These are phyloP conservation scores for Enteromius radiatus DNA, from an alignment of 2,797 vertebrate genomes.

Conservation along the genomic window DNA sequence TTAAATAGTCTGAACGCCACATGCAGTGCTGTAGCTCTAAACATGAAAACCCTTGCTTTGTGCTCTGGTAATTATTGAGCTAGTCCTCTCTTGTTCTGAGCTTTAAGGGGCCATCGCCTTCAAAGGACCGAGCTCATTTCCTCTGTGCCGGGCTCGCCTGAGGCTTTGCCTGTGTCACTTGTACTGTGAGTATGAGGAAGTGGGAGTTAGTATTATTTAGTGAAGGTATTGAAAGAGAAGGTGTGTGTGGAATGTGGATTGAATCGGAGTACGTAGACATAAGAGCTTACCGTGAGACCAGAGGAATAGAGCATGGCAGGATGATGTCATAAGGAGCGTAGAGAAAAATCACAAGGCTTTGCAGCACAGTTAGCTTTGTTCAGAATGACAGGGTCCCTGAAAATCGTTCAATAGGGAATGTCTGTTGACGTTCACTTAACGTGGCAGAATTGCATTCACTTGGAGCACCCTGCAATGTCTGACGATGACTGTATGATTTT, in stretches of 20 bases:
- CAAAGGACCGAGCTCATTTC: conserved; percentile 51
- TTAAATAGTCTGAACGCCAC: conserved; percentile 44
- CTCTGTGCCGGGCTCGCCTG: conserved; percentile 58
- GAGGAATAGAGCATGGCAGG: background rate
- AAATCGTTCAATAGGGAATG: background rate
- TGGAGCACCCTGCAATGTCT: background rate
- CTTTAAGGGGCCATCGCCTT: conserved; percentile 47
- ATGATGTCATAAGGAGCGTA: background rate
- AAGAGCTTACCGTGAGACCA: background rate
- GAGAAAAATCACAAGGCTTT: conserved; percentile 17
- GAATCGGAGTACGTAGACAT: background rate
- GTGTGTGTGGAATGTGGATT: conserved; percentile 25
- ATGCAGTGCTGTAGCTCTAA: conserved; percentile 44
- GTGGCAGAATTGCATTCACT: background rate
- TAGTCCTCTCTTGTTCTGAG: conserved; percentile 56
- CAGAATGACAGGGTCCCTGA: background rate
- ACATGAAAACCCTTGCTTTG: conserved; percentile 43
- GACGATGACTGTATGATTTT: too few relatives aligned
- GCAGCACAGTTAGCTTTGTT: background rate
- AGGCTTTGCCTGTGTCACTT: conserved; percentile 51
- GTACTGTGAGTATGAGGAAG: conserved; percentile 43
- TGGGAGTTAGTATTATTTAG: conserved; percentile 43
- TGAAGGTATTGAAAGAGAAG: conserved; percentile 5
- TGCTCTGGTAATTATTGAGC: conserved; percentile 58
- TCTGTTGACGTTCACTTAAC: background rate